Evolutionary conservation across 2,113 vertebrate species (phyloP).

Genomic region (Cygnus atratus): DNA sequence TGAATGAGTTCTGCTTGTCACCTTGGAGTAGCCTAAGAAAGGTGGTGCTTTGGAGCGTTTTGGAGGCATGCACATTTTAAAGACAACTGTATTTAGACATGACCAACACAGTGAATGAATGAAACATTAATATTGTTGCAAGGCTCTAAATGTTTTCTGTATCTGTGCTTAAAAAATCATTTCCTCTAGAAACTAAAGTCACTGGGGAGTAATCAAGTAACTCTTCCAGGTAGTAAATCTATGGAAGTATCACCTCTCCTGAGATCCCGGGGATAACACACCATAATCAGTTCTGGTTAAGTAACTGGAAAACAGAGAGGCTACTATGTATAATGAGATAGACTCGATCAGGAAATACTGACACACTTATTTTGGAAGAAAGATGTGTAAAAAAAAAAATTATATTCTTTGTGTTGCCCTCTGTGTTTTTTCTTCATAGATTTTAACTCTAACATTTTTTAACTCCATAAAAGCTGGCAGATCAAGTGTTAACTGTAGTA

Average conservation of each 20-base stretch:
- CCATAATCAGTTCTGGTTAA: neutral
- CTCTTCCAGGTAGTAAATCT: conserved; percentile 18
- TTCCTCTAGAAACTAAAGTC: neutral
- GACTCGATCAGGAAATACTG: neutral
- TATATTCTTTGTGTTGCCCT: neutral
- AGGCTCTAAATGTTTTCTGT: neutral
- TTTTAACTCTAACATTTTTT: neutral
- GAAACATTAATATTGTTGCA: neutral
- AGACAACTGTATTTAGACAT: neutral
- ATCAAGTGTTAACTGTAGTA: neutral
- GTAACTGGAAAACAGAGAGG: neutral
- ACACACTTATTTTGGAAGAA: neutral
- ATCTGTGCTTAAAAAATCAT: neutral
- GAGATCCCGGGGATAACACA: neutral
- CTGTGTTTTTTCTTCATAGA: neutral
- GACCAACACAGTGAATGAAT: neutral
- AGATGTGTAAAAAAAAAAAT: neutral
- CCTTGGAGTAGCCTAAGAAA: neutral
- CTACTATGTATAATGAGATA: neutral
- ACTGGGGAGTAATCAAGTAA: neutral
- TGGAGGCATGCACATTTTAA: neutral
- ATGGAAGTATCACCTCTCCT: neutral
- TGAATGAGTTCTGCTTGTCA: neutral
- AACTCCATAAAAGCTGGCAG: neutral
- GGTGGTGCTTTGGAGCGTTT: neutral